Evolutionary conservation across 2,113 vertebrate species (phyloP), one percentile per base, ranked within the genome.

Genomic region (Paracanthobrama guichenoti): DNA sequence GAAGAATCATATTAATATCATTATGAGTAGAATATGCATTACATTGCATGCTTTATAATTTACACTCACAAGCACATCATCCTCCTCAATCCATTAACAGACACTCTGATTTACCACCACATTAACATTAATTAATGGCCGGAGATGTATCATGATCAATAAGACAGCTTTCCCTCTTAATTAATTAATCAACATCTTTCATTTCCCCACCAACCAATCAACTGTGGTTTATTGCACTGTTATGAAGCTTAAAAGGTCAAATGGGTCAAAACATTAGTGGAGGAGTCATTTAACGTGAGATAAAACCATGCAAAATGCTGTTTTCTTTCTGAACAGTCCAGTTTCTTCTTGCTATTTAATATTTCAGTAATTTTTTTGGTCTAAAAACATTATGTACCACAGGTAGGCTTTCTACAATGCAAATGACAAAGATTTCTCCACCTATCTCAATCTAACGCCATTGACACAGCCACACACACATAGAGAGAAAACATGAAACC

Each of bases 71-170:
- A 28, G 14, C 50, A 74, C 16, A 42, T 55, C 13, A n/a, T 71
- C 22, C 35, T 76, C 20, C 16, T 28, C 57, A 75, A 28, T 44
- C 62, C 46, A 57, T 75, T 66, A 81, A 35, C 48, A 11, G 35
- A 26, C 20, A 1, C 42, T 50, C 39, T 60, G 50, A 81, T 77
- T 82, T 84, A 84, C 46, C n/a, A 44, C 18, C 74, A 67, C 22
- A 22, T 84, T 57, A 35, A n/a, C 62, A 42, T 57, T 26, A 42
- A 55, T 67, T 69, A 39, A 39, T 31, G 20, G 16, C 20, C n/a
- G 44, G 20, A 44, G n/a, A 62, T 28, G 57, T 39, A 18, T 35
- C n/a, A 14, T 24, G 59, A 66, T 84, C 62, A 77, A 84, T 77
- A 55, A 35, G 44, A 67, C 74, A 42, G 83, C 28, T 67, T 26